Base-by-base conservation (phyloP, 2,797 vertebrate species). In the Sebastes reedi region DNA sequence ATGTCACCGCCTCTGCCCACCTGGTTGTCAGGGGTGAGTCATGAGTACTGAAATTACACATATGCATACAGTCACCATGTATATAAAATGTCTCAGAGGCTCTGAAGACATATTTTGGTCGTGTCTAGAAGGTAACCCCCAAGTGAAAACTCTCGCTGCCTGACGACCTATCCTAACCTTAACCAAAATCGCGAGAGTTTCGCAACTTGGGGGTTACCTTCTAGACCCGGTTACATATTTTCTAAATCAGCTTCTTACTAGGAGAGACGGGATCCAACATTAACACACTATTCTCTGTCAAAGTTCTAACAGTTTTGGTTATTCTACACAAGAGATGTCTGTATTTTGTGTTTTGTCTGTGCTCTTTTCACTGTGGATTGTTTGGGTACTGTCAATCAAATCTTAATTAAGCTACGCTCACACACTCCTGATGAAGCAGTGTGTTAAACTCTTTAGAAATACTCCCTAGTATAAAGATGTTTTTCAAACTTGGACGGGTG, bases 11-110 rank as follows among this genome's bases (percentile, higher is more conserved):
- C 59, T 97, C 97, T 0, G 98, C 99, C 42, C 95, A 96, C 85
- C 96, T 99, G 72, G 96, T 99, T 24, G 98, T 99, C 67, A 95
- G 98, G 96, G 99, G 99, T 99, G 95, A 96, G 96, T 87, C 62
- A 20, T 34, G 18, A 72, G 3, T 24, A 39, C 3, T 70, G 72
- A 16, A 72, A 5, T 71, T n/a, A 67, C 60, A 79, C 25, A 66
- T 39, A 64, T 55, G 22, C 69, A 71, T 8, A n/a, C 27, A 60
- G 67, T 11, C 10, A n/a, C 16, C 13, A 9, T n/a, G 20, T 18
- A 55, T 32, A 3, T 39, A 6, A 58, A 55, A 46, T 46, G 24
- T 10, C 12, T 13, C 22, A 4, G 55, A 61, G 50, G 24, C 36
- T 69, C 36, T 50, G 13, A 24, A 34, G 52, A 64, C 7, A 67